Base-by-base conservation (phyloP, 2,888 invertebrate genomes). In the Phyto melanocephala region DNA sequence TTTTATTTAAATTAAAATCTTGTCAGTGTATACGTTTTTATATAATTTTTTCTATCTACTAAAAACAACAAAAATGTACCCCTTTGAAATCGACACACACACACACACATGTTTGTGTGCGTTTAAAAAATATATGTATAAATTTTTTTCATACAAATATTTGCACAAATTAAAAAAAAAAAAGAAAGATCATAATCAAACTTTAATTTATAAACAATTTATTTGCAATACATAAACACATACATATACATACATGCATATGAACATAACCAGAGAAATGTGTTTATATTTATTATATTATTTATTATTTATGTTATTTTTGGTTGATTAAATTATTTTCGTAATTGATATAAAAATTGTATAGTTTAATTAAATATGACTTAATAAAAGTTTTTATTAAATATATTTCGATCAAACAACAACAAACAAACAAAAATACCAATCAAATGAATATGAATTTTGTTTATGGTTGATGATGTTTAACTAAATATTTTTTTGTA, bases 91-190 rank as follows among this genome's bases (percentile, higher is more conserved):
- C n/a, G n/a, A n/a, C 8, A 42, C 1, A 62, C 2, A 10, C 45
- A 45, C 0, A 1, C 15, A 45, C 24, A 62, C 35, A 2, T 67
- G 33, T 24, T 11, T 70, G 24, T 75, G 1, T 37, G 5, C 54
- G 17, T 54, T 15, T 33, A 17, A 28, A 4, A 2, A 24, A 33
- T 3, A 33, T 42, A 54, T 63, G 63, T 60, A 72, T 10, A 68
- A 65, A 63, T 45, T 72, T 72, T 76, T 75, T 77, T 83, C n/a
- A n/a, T n/a, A n/a, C 77, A 80, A 83, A 80, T 63, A 81, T 81
- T 77, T 77, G 65, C 68, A 68, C 42, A 68, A 81, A 81, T 81
- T 81, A 81, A 81, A 81, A n/a, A n/a, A n/a, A n/a, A n/a, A n/a
- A n/a, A 81, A 68, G 77, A 81, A 56, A 72, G 77, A 72, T 81